Conservation (phyloP, 2,797 vertebrate genomes). For the Halcyon chelicuti region DNA sequence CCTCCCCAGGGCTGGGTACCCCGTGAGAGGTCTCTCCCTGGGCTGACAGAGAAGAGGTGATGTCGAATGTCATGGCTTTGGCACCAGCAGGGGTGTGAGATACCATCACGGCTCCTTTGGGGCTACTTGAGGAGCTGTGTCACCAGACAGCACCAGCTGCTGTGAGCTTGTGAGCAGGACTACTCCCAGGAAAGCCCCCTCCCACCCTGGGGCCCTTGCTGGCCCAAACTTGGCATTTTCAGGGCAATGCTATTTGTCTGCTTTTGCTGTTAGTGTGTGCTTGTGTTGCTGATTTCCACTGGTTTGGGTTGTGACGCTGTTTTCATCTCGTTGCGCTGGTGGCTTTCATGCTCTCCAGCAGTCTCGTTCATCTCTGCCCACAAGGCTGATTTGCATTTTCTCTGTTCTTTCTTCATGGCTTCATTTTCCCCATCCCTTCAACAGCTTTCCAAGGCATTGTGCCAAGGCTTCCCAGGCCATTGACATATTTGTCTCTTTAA, state of each 20-base stretch:
- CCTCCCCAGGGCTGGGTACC: background rate
- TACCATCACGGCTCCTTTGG: fast-evolving
- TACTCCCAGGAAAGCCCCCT: background rate
- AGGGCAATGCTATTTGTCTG: fast-evolving
- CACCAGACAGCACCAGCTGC: background rate
- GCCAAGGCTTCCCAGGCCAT: background rate
- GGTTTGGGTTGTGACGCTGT: background rate
- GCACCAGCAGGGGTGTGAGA: background rate
- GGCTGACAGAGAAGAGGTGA: background rate
- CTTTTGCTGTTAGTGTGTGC: background rate
- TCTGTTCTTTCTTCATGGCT: background rate
- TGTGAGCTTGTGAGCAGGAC: background rate
- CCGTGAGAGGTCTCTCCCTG: background rate
- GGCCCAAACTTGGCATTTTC: background rate
- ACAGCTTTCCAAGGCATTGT: background rate
- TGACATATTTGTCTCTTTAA: background rate
- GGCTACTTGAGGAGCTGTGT: fast-evolving
- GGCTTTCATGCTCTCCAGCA: background rate
- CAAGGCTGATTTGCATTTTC: background rate
- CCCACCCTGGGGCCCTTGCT: background rate
- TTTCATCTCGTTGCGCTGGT: background rate
- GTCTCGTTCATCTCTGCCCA: background rate
- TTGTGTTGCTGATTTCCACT: fast-evolving
- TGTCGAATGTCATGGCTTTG: background rate
- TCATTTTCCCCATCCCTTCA: background rate